Percentiles rank a stretch among this genome's conserved stretches.
Evolutionary conservation across 2,113 vertebrate species (phyloP).

Genomic region (Oxyruncus cristatus): DNA sequence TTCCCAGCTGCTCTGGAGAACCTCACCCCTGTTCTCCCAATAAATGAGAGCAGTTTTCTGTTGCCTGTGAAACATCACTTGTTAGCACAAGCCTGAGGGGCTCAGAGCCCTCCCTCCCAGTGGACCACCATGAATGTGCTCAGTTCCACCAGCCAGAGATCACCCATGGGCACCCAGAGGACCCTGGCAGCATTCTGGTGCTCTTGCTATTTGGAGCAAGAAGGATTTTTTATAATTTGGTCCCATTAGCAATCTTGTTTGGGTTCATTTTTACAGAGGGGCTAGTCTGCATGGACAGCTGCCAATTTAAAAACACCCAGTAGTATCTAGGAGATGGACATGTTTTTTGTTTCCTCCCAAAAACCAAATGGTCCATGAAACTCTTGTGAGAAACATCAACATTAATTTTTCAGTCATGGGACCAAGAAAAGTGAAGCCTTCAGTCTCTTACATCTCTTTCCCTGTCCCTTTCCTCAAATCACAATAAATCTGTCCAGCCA

Average conservation of each 20-base stretch:
- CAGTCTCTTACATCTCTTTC: not conserved
- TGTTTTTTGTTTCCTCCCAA: not conserved
- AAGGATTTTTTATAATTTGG: not conserved
- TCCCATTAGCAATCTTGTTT: not conserved
- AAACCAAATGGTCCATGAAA: not conserved
- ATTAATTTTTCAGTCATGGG: not conserved
- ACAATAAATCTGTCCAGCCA: slow-evolving; percentile 27
- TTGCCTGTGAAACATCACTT: not conserved
- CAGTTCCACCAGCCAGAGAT: not conserved
- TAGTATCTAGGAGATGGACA: not conserved
- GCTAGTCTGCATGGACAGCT: not conserved
- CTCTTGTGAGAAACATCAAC: not conserved
- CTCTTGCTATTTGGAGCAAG: not conserved
- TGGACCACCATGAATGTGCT: not conserved
- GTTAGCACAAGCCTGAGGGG: not conserved
- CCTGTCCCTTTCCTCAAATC: slow-evolving; percentile 9
- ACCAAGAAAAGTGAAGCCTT: not conserved
- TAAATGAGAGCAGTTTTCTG: not conserved
- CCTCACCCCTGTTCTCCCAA: not conserved
- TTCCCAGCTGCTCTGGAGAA: not conserved
- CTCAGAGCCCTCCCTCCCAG: not conserved
- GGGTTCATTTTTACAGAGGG: not conserved
- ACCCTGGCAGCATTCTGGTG: not conserved
- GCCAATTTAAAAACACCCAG: not conserved
- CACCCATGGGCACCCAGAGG: not conserved